phyloP scores from a whole-genome alignment of 1,140 invertebrate genomes.

The Berghia stephanieae region DNA sequence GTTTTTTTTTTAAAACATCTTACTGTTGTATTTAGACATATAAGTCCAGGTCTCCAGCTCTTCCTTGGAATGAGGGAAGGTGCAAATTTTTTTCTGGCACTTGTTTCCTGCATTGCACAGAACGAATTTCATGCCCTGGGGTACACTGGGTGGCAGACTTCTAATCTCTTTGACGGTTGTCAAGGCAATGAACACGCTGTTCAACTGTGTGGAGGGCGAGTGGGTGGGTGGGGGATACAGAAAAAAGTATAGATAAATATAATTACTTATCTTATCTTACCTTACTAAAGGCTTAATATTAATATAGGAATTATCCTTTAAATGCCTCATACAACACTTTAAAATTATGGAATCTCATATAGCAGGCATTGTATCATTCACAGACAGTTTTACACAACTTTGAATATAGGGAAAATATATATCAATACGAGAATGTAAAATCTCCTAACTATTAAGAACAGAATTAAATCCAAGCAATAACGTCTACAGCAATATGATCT shows the following conservation, averaged over 20 bases:
- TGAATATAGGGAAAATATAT: too few relatives aligned
- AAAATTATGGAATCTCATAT: too few relatives aligned
- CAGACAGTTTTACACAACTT: too few relatives aligned
- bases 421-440: too few relatives aligned
- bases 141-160: conserved; percentile 47
- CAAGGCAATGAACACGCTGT: conserved; percentile 45
- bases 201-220: too few relatives aligned
- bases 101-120: conserved; percentile 39
- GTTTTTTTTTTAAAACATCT: conserved; percentile 23
- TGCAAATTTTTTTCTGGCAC: conserved; percentile 4
- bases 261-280: too few relatives aligned
- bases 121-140: conserved; percentile 46
- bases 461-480: not conserved
- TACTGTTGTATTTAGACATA: conserved; percentile 55
- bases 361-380: too few relatives aligned
- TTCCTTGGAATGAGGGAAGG: conserved; percentile 80
- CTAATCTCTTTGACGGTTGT: conserved; percentile 50
- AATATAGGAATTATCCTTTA: too few relatives aligned
- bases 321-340: too few relatives aligned
- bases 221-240: not conserved
- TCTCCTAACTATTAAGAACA: not conserved
- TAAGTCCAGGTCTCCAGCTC: conserved; percentile 76
- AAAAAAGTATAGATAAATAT: too few relatives aligned
- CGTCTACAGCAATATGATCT: not conserved
- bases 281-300: too few relatives aligned